Evolutionary conservation across 2,113 vertebrate species (phyloP).

Genomic region (Ploceus nigricollis): DNA sequence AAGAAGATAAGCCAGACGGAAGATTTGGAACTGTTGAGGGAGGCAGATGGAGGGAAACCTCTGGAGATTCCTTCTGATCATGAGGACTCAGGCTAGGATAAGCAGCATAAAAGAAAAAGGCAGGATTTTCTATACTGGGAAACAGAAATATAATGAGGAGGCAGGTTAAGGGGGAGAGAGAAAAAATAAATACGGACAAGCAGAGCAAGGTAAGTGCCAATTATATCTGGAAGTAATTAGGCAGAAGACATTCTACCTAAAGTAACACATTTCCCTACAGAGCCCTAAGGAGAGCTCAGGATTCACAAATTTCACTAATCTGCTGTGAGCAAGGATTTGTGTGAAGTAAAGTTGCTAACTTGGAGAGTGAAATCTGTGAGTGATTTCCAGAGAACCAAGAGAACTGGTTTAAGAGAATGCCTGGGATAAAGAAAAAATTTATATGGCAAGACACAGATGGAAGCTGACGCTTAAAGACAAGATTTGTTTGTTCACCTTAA

Average conservation of each 20-base stretch:
- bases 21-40: conserved; percentile 14
- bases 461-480: neutral
- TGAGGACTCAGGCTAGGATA: neutral
- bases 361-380: neutral
- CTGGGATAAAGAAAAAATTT: neutral
- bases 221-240: neutral
- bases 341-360: neutral
- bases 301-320: neutral
- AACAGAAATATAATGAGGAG: neutral
- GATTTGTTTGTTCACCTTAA: neutral
- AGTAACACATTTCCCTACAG: neutral
- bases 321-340: neutral
- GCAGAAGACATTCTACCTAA: neutral
- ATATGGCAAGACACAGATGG: neutral
- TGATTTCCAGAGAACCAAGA: neutral
- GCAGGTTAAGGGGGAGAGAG: neutral
- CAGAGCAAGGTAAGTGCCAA: neutral
- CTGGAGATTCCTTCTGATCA: neutral
- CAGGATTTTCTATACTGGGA: neutral
- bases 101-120: conserved; percentile 9
- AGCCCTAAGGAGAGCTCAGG: neutral
- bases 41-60: conserved; percentile 41
- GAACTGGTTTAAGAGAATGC: neutral
- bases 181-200: neutral
- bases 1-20: conserved; percentile 1